Conservation (phyloP, 2,888 invertebrate species). For the Ptilodon capucinus region DNA sequence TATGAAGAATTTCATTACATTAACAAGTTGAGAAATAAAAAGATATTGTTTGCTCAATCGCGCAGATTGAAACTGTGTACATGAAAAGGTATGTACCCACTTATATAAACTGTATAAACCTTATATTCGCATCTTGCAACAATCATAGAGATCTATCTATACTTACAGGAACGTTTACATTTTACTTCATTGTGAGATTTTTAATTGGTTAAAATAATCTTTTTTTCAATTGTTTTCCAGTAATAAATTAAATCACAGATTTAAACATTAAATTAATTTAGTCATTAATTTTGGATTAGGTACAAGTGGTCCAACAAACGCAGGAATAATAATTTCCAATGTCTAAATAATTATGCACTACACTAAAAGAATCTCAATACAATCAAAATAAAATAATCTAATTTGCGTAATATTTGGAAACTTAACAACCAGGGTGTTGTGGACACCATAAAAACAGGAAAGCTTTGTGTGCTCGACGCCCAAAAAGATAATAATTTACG, state of each 20-base stretch:
- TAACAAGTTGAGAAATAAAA: too few relatives aligned
- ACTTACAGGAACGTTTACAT: conserved; percentile 78
- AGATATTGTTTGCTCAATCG: too few relatives aligned
- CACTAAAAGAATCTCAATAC: conserved; percentile 66
- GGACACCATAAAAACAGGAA: conserved; percentile 14
- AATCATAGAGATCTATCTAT: conserved; percentile 78
- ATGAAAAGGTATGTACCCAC: background rate
- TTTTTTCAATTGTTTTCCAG: conserved; percentile 57
- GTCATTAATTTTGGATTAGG: conserved; percentile 55
- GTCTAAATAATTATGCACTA: conserved; percentile 40
- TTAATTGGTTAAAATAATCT: conserved; percentile 32
- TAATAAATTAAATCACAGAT: conserved; percentile 81
- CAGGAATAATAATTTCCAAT: conserved; percentile 52
- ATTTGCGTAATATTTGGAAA: conserved; percentile 73
- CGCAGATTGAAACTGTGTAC: background rate
- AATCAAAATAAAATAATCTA: conserved; percentile 54
- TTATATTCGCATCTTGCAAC: conserved; percentile 62
- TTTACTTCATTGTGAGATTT: conserved; percentile 67
- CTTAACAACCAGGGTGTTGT: conserved; percentile 64
- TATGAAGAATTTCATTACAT: too few relatives aligned
- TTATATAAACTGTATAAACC: conserved; percentile 23
- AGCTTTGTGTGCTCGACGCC: conserved; percentile 38
- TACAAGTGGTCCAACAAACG: conserved; percentile 38
- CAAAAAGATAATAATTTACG: conserved; percentile 71
- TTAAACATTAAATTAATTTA: conserved; percentile 69